These are phyloP conservation scores for Lymantria dispar DNA, from an alignment of 2,888 invertebrate genomes.

Conservation along the genomic window DNA sequence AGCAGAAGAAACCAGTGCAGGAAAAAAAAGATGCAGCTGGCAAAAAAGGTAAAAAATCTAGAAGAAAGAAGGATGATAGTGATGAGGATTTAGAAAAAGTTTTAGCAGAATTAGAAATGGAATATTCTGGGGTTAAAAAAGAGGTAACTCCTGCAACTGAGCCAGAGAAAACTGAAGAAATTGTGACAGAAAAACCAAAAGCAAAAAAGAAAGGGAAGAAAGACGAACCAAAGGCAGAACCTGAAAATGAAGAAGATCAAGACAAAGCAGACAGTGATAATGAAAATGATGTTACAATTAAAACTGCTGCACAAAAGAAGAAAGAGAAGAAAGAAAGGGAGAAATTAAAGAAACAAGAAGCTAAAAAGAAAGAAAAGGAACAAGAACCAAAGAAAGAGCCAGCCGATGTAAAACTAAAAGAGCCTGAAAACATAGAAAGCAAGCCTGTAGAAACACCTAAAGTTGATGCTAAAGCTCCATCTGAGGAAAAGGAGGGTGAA, in stretches of 20 bases:
- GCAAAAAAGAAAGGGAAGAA: constrained; percentile 69
- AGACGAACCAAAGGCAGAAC: constrained; percentile 52
- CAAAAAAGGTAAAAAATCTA: constrained; percentile 88
- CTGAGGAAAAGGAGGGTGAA: constrained; percentile 63
- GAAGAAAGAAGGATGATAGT: constrained; percentile 88
- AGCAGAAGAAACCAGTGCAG: constrained; percentile 57
- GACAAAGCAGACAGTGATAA: constrained; percentile 76
- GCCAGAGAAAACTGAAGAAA: constrained; percentile 60
- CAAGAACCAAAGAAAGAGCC: constrained; percentile 58
- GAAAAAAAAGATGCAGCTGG: constrained; percentile 76
- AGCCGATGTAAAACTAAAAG: constrained; percentile 42
- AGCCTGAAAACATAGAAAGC: constrained; percentile 41
- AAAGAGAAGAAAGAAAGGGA: constrained; percentile 94
- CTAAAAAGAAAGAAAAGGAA: constrained; percentile 81
- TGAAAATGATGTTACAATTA: constrained; percentile 84
- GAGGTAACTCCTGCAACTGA: constrained; percentile 57
- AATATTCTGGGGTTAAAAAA: constrained; percentile 86
- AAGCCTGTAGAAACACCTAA: constrained; percentile 50
- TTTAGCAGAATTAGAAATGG: constrained; percentile 91
- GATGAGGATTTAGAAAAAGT: constrained; percentile 93
- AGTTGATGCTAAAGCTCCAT: constrained; percentile 64
- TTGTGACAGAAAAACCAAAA: constrained; percentile 64
- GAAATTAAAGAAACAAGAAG: constrained; percentile 87
- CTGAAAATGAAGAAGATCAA: constrained; percentile 54
- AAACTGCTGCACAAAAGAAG: constrained; percentile 93